Evolutionary conservation across 2,797 vertebrate species (phyloP).

Genomic region (Amblyraja radiata): DNA sequence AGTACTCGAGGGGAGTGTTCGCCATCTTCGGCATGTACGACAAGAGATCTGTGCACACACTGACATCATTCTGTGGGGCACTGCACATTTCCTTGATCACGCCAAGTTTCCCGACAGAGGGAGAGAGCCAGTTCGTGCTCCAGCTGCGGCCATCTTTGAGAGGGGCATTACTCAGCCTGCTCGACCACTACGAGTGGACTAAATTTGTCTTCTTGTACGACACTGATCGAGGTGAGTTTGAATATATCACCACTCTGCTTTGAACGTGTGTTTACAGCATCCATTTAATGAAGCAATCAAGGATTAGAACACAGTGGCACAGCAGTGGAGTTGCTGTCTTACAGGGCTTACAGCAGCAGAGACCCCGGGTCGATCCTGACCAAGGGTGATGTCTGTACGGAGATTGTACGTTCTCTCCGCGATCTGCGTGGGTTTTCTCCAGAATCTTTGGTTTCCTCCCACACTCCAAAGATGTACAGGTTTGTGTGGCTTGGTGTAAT

Average conservation of each 20-base stretch:
- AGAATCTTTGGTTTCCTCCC: too few relatives aligned
- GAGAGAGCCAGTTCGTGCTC: constrained; percentile 92
- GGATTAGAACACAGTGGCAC: too few relatives aligned
- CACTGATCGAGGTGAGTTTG: constrained; percentile 83
- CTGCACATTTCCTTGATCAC: constrained; percentile 98
- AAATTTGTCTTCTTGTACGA: constrained; percentile 97
- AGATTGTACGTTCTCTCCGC: too few relatives aligned
- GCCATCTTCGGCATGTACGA: constrained; percentile 98
- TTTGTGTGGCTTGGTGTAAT: too few relatives aligned
- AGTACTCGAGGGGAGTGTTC: constrained; percentile 96
- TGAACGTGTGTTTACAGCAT: background rate
- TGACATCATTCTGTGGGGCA: constrained; percentile 97
- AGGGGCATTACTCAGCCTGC: constrained; percentile 82
- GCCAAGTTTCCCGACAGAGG: constrained; percentile 92
- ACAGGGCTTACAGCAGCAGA: too few relatives aligned
- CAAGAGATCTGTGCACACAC: constrained; percentile 94
- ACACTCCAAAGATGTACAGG: too few relatives aligned
- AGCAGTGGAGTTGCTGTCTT: too few relatives aligned
- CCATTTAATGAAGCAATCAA: background rate
- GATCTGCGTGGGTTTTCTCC: too few relatives aligned
- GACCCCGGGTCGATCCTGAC: too few relatives aligned
- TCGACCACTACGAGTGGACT: constrained; percentile 96
- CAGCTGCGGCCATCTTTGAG: constrained; percentile 88
- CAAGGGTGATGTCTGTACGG: too few relatives aligned
- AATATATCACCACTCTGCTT: background rate